Evolutionary conservation across 1,140 invertebrate species (phyloP).

Genomic region (Pinna nobilis): DNA sequence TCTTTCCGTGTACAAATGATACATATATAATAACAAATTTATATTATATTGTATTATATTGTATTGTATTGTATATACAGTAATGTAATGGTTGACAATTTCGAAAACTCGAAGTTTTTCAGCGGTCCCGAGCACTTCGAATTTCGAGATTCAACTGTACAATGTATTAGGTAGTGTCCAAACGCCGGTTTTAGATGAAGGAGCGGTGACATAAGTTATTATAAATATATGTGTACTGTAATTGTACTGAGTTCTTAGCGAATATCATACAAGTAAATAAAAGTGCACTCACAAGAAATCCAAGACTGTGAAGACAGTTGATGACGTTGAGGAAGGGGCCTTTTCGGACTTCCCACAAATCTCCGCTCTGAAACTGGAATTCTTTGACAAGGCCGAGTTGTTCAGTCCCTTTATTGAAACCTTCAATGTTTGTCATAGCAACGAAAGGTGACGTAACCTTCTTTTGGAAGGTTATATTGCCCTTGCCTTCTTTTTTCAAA

Average conservation of each 20-base stretch:
- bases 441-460: slow-evolving; percentile 63
- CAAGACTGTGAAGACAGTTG: slow-evolving; percentile 69
- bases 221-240: not conserved
- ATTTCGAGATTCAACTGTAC: no score
- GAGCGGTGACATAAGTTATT: not conserved
- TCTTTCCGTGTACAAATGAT: no score
- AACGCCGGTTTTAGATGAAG: no score
- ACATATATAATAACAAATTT: no score
- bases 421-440: slow-evolving; percentile 67
- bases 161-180: not conserved
- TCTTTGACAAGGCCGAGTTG: slow-evolving; percentile 66
- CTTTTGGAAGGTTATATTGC: slow-evolving; percentile 58
- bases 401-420: slow-evolving; percentile 66
- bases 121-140: no score
- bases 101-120: no score
- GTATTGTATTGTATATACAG: not conserved
- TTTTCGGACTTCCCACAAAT: slow-evolving; percentile 68
- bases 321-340: slow-evolving; percentile 71
- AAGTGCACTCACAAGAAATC: slow-evolving; percentile 62
- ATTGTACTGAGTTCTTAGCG: not conserved
- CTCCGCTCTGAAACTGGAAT: slow-evolving; percentile 64
- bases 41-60: not conserved
- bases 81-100: not conserved
- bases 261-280: not conserved
- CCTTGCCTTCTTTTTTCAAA: slow-evolving; percentile 53